A percentile compares a stretch with the other conserved stretches of the same genome.
phyloP scores from a whole-genome alignment of 2,888 invertebrate species.

The Gari tellinella region DNA sequence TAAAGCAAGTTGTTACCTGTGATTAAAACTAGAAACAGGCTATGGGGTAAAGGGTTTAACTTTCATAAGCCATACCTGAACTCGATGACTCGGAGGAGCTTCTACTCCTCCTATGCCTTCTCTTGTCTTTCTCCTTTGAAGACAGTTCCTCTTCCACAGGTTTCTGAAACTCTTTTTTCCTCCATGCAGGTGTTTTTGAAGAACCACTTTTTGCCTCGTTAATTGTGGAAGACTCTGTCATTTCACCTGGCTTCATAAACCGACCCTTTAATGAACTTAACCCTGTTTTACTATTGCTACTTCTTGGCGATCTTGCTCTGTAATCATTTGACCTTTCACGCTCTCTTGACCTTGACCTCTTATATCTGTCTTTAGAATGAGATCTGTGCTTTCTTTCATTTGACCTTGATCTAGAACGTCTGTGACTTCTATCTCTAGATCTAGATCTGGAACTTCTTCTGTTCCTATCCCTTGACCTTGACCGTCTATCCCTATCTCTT shows the following conservation, averaged over 20 bases:
- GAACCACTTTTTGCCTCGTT: constrained; percentile 18
- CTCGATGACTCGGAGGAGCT: constrained; percentile 34
- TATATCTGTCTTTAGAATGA: constrained; percentile 44
- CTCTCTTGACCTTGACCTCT: constrained; percentile 48
- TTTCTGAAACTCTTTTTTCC: constrained; percentile 69
- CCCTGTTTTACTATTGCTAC: background rate
- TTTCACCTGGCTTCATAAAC: constrained; percentile 63
- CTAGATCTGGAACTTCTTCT: constrained; percentile 11
- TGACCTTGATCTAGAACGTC: constrained; percentile 43
- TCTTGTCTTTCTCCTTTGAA: background rate
- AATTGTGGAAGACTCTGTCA: constrained; percentile 23
- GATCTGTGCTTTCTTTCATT: constrained; percentile 36
- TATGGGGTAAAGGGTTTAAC: no score
- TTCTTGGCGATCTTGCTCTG: constrained; percentile 26
- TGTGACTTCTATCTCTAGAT: constrained; percentile 17
- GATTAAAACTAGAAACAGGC: no score
- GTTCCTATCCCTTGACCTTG: constrained; percentile 14
- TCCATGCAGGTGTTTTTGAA: constrained; percentile 62
- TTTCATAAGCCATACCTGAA: constrained; percentile 27
- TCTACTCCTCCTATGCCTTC: constrained; percentile 5
- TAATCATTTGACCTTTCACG: constrained; percentile 1
- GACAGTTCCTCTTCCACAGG: constrained; percentile 28
- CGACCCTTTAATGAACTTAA: constrained; percentile 40
- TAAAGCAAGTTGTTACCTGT: no score
- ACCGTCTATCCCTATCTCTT: constrained; percentile 11